Base-by-base conservation (phyloP, 2,888 invertebrate genomes). In the Leucophenga montana region DNA sequence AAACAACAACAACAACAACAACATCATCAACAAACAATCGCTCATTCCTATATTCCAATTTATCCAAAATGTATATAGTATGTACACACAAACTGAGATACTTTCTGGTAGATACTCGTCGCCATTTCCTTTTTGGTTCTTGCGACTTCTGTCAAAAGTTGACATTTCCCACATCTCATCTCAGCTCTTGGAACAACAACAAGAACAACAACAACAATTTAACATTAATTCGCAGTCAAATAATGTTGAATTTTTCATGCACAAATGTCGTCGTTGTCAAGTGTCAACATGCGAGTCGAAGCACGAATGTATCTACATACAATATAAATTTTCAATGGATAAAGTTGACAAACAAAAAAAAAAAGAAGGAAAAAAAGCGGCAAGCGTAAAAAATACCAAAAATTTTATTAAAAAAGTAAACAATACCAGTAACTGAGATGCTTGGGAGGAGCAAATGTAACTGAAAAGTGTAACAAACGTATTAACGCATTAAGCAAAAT, bases 251-350 rank as follows among this genome's bases (percentile, higher is more conserved):
- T 86, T 83, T 84, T 86, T 86, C 81, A 85, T 85, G 84, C 80
- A 80, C 85, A 80, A 85, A 84, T 83, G 85, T 85, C 81, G 85
- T 85, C 85, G 85, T 85, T 85, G 86, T 84, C 84, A 85, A 85
- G 81, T 85, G 83, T 77, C 82, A 84, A 78, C 76, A 71, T 65
- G 72, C 71, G 71, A 22, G 33, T 59, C 27, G 27, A 27, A 27
- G 31, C 27, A 16, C 59, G 56, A 22, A 22, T 27, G 27, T 14
- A 18, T 27, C 27, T 27, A 27, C 27, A 27, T 27, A 27, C 27
- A 27, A 27, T 27, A 33, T 33, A 39, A 59, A 59, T n/a, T 33
- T 22, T 20, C 22, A 18, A 22, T 27, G 27, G 22, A 22, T 22
- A 48, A 66, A n/a, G n/a, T n/a, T n/a, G 20, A 14, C 8, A 11